Percentiles rank a stretch among this genome's conserved stretches.
phyloP scores from a whole-genome alignment of 1,140 invertebrate genomes.

The Drosophila parabipectinata region DNA sequence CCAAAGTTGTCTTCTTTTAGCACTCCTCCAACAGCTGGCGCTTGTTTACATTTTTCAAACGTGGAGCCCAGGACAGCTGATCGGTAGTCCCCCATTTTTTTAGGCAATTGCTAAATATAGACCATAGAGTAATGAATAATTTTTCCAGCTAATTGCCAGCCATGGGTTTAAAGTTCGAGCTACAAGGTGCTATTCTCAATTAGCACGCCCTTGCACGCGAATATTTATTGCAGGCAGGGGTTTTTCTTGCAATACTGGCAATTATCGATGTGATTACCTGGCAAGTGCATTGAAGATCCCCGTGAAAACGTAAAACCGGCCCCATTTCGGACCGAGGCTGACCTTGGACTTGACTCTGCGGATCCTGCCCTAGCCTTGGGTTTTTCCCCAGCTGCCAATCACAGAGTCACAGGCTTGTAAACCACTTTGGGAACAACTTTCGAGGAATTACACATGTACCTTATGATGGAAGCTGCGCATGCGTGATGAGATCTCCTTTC shows the following conservation, averaged over 20 bases:
- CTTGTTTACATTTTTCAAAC: slow-evolving; percentile 47
- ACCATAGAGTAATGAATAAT: background rate
- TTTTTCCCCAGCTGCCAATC: slow-evolving; percentile 11
- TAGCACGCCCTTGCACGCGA: slow-evolving; percentile 19
- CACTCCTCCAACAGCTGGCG: slow-evolving; percentile 30
- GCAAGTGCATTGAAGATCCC: slow-evolving; percentile 14
- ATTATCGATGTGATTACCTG: slow-evolving; percentile 25
- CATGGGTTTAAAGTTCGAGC: slow-evolving; percentile 16
- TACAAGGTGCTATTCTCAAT: slow-evolving; percentile 13
- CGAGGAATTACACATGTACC: slow-evolving; percentile 37
- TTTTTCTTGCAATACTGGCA: slow-evolving; percentile 7
- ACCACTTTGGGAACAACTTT: slow-evolving; percentile 73
- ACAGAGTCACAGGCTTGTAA: slow-evolving; percentile 17
- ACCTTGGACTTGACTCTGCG: slow-evolving; percentile 54
- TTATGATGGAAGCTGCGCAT: slow-evolving; percentile 32
- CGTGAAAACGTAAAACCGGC: slow-evolving; percentile 30
- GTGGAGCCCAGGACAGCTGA: slow-evolving; percentile 2
- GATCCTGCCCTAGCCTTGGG: slow-evolving; percentile 29
- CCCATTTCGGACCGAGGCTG: slow-evolving; percentile 26
- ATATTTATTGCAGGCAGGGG: slow-evolving; percentile 21
- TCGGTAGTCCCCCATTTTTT: background rate
- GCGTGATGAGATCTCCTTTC: slow-evolving; percentile 12
- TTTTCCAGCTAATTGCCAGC: slow-evolving; percentile 1
- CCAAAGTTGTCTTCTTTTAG: background rate
- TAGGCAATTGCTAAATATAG: slow-evolving; percentile 3